Evolutionary conservation across 2,113 vertebrate species (phyloP).

Genomic region (Rallus limicola): DNA sequence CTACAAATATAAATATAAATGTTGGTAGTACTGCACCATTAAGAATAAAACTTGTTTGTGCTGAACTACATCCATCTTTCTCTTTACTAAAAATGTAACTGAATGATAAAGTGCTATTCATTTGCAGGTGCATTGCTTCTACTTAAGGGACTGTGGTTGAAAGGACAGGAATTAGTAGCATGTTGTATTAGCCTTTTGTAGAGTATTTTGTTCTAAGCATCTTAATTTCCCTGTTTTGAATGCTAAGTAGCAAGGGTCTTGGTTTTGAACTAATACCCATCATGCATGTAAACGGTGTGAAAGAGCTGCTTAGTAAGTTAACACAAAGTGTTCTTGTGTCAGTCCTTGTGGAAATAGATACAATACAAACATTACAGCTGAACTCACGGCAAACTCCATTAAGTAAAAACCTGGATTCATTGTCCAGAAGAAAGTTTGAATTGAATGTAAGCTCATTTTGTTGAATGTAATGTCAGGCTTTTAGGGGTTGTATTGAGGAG

Average conservation of each 20-base stretch:
- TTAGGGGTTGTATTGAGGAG: slow-evolving; percentile 94
- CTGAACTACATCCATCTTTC: slow-evolving; percentile 83
- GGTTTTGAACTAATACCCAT: slow-evolving; percentile 97
- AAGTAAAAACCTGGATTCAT: slow-evolving; percentile 94
- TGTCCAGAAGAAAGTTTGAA: slow-evolving; percentile 91
- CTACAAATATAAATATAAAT: slow-evolving; percentile 82
- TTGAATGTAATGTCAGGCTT: slow-evolving; percentile 99
- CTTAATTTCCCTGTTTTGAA: slow-evolving; percentile 99
- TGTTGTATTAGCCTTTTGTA: slow-evolving; percentile 99
- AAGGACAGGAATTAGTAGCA: slow-evolving; percentile 94
- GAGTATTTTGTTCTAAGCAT: slow-evolving; percentile 97
- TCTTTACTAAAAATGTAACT: slow-evolving; percentile 88
- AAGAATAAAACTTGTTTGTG: slow-evolving; percentile 91
- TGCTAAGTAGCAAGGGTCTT: slow-evolving; percentile 96
- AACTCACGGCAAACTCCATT: slow-evolving; percentile 96
- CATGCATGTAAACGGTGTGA: slow-evolving; percentile 99
- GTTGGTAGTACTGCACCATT: slow-evolving; percentile 82
- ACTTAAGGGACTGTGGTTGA: slow-evolving; percentile 95
- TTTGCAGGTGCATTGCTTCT: slow-evolving; percentile 99
- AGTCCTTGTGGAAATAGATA: slow-evolving; percentile 99
- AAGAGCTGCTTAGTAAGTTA: slow-evolving; percentile 98
- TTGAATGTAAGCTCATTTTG: slow-evolving; percentile 97
- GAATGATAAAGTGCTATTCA: slow-evolving; percentile 96
- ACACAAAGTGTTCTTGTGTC: slow-evolving; percentile 99
- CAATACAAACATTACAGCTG: slow-evolving; percentile 99